Conservation (phyloP, 1,140 invertebrate species). For the Hylaeus volcanicus region DNA sequence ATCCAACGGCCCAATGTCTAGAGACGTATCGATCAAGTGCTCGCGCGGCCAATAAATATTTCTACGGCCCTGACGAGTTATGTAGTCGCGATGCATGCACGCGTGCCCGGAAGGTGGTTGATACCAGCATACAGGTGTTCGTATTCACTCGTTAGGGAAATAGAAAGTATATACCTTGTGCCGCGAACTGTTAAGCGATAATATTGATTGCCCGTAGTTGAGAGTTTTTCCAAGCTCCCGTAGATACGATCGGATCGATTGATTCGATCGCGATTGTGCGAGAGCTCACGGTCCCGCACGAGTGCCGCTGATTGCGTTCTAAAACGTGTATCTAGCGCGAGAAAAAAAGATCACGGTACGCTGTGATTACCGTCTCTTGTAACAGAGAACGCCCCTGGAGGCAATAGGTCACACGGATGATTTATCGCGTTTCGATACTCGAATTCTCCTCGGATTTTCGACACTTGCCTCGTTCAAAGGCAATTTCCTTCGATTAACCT, state of each 20-base stretch:
- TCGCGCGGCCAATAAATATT: neutral
- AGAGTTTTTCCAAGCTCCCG: conserved; percentile 53
- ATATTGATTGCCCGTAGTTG: conserved; percentile 51
- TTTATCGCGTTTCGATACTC: conserved; percentile 55
- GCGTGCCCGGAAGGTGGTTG: conserved; percentile 36
- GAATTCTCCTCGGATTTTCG: conserved; percentile 49
- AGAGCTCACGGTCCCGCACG: conserved; percentile 60
- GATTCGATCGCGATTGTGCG: conserved; percentile 61
- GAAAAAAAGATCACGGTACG: conserved; percentile 57
- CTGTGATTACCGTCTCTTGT: conserved; percentile 56
- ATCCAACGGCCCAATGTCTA: neutral
- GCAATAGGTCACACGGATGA: conserved; percentile 57
- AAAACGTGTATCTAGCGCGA: conserved; percentile 61
- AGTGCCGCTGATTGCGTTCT: conserved; percentile 65
- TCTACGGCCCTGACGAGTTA: conserved; percentile 18
- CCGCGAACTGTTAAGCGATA: conserved; percentile 55
- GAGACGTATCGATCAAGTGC: neutral
- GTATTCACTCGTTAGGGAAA: conserved; percentile 52
- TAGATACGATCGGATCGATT: conserved; percentile 59
- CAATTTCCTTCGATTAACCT: neutral
- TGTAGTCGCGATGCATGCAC: conserved; percentile 1
- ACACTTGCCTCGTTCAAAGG: conserved; percentile 21
- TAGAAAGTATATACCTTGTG: conserved; percentile 50
- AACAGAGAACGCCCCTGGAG: conserved; percentile 52
- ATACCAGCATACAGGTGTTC: conserved; percentile 46